Evolutionary conservation across 37 sponge, comb jelly and placozoan genomes (phyloP).

Genomic region (Chondrilla cf. caribensis): DNA sequence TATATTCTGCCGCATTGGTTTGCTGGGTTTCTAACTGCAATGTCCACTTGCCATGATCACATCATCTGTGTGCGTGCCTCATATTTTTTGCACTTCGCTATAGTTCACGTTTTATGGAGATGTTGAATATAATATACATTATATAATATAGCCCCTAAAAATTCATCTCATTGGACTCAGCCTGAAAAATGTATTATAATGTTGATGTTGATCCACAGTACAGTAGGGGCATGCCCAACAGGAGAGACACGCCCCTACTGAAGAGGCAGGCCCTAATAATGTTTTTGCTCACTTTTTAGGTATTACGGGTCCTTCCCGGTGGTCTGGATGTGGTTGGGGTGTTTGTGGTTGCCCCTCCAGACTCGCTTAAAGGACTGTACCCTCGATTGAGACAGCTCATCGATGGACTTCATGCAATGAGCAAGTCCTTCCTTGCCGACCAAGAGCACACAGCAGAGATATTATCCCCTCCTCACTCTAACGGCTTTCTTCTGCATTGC

Average conservation of each 20-base stretch:
- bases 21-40: neutral
- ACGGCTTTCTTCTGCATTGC: neutral
- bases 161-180: too few relatives aligned
- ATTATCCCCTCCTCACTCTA: neutral
- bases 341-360: neutral
- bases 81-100: neutral
- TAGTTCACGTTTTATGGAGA: too few relatives aligned
- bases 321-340: conserved; percentile 21
- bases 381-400: conserved; percentile 2
- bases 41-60: neutral
- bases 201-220: too few relatives aligned
- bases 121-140: too few relatives aligned
- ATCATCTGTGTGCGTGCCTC: neutral
- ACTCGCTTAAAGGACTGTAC: conserved; percentile 2
- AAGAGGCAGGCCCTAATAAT: too few relatives aligned
- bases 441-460: neutral
- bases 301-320: conserved; percentile 1
- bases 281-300: too few relatives aligned
- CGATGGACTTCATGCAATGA: neutral
- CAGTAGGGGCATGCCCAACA: too few relatives aligned
- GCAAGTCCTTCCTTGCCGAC: neutral
- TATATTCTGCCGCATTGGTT: too few relatives aligned
- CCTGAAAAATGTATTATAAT: too few relatives aligned
- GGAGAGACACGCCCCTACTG: too few relatives aligned
- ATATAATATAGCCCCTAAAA: too few relatives aligned